phyloP scores from a whole-genome alignment of 2,797 vertebrate genomes.

The Microhierax caerulescens region DNA sequence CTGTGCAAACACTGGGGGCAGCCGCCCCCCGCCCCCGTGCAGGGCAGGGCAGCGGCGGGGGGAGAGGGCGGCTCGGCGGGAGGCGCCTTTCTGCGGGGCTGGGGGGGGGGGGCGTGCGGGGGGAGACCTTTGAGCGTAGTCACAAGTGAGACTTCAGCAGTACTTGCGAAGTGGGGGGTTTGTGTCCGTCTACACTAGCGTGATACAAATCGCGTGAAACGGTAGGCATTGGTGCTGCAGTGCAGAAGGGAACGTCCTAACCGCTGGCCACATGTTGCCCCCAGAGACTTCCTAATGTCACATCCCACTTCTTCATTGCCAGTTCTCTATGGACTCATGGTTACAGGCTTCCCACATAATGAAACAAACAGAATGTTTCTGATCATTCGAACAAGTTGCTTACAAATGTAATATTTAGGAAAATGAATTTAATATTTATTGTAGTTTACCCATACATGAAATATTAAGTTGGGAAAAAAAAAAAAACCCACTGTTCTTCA shows the following conservation, averaged over 20 bases:
- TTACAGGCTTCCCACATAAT: background rate
- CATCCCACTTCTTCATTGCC: slow-evolving; percentile 11
- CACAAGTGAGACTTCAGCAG: background rate
- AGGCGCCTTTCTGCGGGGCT: background rate
- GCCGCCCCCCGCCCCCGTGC: background rate
- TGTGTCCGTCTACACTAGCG: background rate
- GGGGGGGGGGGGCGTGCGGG: fast-evolving
- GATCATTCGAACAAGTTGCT: background rate
- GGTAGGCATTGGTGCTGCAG: background rate
- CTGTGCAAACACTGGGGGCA: background rate
- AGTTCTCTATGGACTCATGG: background rate
- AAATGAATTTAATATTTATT: background rate
- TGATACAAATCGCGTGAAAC: background rate
- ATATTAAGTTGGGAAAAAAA: background rate
- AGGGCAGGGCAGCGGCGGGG: background rate
- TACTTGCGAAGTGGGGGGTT: background rate
- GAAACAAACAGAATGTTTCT: background rate
- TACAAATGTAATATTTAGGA: background rate
- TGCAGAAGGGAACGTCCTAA: slow-evolving; percentile 26
- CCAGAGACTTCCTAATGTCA: slow-evolving; percentile 43
- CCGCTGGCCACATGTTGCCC: slow-evolving; percentile 45
- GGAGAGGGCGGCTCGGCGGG: background rate
- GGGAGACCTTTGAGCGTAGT: background rate
- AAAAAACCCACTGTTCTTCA: fast-evolving
- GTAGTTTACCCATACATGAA: background rate